Base-by-base conservation (phyloP, 2,888 invertebrate species). In the Melitaea athalia region DNA sequence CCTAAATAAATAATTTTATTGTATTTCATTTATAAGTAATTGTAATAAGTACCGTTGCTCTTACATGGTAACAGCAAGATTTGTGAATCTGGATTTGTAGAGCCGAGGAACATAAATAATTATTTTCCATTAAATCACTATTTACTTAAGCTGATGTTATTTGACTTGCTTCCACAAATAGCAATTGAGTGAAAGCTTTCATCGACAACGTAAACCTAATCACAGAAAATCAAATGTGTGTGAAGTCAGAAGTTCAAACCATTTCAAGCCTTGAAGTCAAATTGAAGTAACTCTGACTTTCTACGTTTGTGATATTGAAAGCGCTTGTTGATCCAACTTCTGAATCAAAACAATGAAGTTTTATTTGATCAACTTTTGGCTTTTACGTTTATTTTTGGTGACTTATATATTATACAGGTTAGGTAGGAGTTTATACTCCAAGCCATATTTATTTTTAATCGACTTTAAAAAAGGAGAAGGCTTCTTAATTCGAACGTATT, bases 171-270 rank as follows among this genome's bases (percentile, higher is more conserved):
- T 63, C 59, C 33, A 62, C 67, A 84, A 79, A 84, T 73, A 77
- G 76, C 81, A 42, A 75, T 75, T 78, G 77, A 71, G 71, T 67
- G 71, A 70, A 76, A 77, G 74, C 80, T 78, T 84, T 85, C 82
- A 80, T 79, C 80, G 78, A 77, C 78, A 83, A 79, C 78, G 84
- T 78, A 86, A 85, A 87, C 84, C 78, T 83, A 85, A 87, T 88
- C 84, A 86, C 85, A 78, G 79, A 81, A 83, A 83, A 81, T 83
- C 82, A 88, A 88, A 83, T 85, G 79, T 75, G 68, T 71, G 74
- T 73, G 74, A 68, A 70, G 43, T 67, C 60, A 61, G 43, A 63
- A 70, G 69, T 64, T 65, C 68, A 72, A 74, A 67, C 62, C 65
- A 70, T 73, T 74, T 68, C 75, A 49, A 72, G 63, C 57, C 60